Evolutionary conservation across 2,113 vertebrate genomes (phyloP).

Genomic region (Indri indri): DNA sequence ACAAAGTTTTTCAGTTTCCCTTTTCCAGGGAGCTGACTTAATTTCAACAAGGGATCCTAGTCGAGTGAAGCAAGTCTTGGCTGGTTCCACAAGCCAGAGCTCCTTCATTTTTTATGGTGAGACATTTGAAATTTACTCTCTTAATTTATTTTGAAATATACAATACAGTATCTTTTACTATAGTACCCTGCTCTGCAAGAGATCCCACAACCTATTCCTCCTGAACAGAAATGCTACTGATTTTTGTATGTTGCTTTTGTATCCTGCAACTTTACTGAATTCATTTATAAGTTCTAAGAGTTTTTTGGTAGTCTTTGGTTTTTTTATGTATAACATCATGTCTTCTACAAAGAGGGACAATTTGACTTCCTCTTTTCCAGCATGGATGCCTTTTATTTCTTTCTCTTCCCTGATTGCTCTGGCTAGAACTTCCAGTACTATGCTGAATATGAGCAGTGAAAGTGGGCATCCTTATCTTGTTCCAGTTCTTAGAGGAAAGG

Average conservation of each 20-base stretch:
- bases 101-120: background rate
- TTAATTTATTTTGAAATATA: background rate
- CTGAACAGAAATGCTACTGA: background rate
- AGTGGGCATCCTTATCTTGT: too few species aligned
- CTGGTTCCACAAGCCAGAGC: background rate
- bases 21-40: background rate
- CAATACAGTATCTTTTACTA: background rate
- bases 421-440: too few species aligned
- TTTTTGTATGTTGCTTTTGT: background rate
- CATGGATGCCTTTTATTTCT: background rate
- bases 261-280: background rate
- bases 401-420: background rate
- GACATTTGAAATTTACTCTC: background rate
- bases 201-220: background rate
- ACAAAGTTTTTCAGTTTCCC: background rate
- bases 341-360: background rate
- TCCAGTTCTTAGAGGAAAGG: too few species aligned
- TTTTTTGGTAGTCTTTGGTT: background rate
- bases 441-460: too few species aligned
- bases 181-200: background rate
- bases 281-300: background rate
- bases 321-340: background rate
- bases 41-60: background rate
- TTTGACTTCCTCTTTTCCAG: background rate
- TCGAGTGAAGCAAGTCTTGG: background rate